A percentile compares a stretch with the other conserved stretches of the same genome.
Evolutionary conservation across 2,797 vertebrate genomes (phyloP).

Genomic region (Pangasius krempfi): DNA sequence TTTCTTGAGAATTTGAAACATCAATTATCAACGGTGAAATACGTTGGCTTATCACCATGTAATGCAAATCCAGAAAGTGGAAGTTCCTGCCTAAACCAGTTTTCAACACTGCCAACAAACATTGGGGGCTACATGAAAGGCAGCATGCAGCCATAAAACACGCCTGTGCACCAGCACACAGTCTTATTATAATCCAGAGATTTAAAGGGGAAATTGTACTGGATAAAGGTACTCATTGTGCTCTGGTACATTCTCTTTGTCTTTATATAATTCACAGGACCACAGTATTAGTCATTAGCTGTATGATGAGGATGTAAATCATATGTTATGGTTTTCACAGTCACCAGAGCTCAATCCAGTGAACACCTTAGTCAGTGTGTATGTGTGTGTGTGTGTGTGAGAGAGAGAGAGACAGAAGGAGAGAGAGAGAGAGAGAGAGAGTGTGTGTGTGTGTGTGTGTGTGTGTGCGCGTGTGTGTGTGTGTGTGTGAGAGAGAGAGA

Average conservation of each 20-base stretch:
- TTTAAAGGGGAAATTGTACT: background rate
- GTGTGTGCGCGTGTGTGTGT: constrained; percentile 25
- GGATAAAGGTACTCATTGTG: constrained; percentile 3
- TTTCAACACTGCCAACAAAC: constrained; percentile 43
- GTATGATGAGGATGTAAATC: background rate
- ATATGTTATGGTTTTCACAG: background rate
- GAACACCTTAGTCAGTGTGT: constrained; percentile 46
- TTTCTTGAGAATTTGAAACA: constrained; percentile 11
- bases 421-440: background rate
- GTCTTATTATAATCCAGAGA: constrained; percentile 2
- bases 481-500: constrained; percentile 38
- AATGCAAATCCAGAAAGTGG: constrained; percentile 38
- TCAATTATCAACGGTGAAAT: constrained; percentile 18
- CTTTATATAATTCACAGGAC: background rate
- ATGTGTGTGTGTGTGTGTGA: constrained; percentile 40
- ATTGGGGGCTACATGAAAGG: background rate
- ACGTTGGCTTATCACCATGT: constrained; percentile 28
- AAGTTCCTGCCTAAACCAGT: constrained; percentile 48
- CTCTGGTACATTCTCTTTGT: background rate
- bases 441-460: constrained; percentile 33
- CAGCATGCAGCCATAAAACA: constrained; percentile 1
- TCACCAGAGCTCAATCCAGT: background rate
- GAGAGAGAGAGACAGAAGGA: constrained; percentile 44
- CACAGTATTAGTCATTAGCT: background rate
- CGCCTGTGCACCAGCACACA: background rate